These are phyloP conservation scores for Anodontia alba DNA, from an alignment of 2,888 invertebrate species.

Conservation along the genomic window DNA sequence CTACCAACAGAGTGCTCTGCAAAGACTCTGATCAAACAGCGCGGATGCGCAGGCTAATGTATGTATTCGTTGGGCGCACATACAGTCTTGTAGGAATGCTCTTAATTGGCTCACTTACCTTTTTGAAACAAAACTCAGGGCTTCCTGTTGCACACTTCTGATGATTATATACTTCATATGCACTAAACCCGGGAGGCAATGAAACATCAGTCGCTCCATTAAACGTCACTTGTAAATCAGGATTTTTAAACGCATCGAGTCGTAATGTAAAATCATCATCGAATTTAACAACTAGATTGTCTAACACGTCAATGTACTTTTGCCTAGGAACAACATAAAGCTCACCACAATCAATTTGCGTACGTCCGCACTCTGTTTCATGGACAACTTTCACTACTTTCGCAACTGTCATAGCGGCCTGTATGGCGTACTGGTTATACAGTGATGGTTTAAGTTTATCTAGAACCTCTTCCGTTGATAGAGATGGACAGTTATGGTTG, in stretches of 20 bases:
- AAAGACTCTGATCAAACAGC: too few relatives aligned
- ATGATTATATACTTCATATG: slow-evolving; percentile 53
- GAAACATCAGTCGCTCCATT: slow-evolving; percentile 26
- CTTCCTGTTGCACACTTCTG: background rate
- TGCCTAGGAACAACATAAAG: slow-evolving; percentile 21
- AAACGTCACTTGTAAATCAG: slow-evolving; percentile 30
- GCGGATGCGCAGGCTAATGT: too few relatives aligned
- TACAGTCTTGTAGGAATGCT: too few relatives aligned
- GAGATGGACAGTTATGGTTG: slow-evolving; percentile 18
- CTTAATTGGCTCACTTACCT: slow-evolving; percentile 17
- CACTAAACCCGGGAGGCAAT: slow-evolving; percentile 11
- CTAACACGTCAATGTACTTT: slow-evolving; percentile 32
- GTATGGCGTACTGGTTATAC: slow-evolving; percentile 35
- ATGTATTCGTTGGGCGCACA: too few relatives aligned
- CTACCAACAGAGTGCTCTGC: too few relatives aligned
- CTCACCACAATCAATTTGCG: background rate
- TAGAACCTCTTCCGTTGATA: slow-evolving; percentile 10
- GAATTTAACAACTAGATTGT: slow-evolving; percentile 22
- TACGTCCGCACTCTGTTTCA: slow-evolving; percentile 12
- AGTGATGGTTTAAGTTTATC: slow-evolving; percentile 15
- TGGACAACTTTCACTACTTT: slow-evolving; percentile 27
- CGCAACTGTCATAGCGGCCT: slow-evolving; percentile 20
- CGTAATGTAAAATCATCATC: slow-evolving; percentile 43
- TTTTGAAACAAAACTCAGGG: slow-evolving; percentile 7
- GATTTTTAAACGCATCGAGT: slow-evolving; percentile 23